These are phyloP conservation scores for Heteromurus nitidus DNA, from an alignment of 2,888 invertebrate genomes.

Conservation along the genomic window DNA sequence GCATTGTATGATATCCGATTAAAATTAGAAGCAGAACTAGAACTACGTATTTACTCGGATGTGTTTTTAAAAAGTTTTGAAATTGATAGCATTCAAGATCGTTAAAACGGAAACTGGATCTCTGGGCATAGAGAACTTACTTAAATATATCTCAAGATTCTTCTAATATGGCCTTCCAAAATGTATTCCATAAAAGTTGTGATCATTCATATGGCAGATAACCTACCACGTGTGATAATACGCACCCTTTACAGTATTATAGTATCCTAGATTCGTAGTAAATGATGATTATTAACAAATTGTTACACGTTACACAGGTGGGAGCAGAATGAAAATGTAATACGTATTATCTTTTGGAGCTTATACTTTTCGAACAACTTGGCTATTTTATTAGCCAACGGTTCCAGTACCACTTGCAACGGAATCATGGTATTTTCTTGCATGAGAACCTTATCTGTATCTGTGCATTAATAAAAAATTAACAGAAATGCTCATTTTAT, in stretches of 20 bases:
- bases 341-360: not conserved
- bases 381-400: too few relatives aligned
- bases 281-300: not conserved
- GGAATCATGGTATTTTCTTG: too few relatives aligned
- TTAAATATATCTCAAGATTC: too few relatives aligned
- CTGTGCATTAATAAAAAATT: too few relatives aligned
- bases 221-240: not conserved
- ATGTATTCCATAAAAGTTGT: not conserved
- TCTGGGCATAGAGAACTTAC: too few relatives aligned
- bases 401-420: too few relatives aligned
- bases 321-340: not conserved
- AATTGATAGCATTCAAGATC: not conserved
- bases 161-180: conserved; percentile 27
- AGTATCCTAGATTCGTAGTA: not conserved
- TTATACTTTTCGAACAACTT: too few relatives aligned
- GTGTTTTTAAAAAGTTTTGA: not conserved
- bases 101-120: not conserved
- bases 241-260: conserved; percentile 18
- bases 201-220: not conserved
- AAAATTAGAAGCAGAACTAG: too few relatives aligned
- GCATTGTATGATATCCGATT: too few relatives aligned
- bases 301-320: conserved; percentile 12
- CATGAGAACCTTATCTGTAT: too few relatives aligned
- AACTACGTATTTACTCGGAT: conserved; percentile 7
- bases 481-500: too few relatives aligned